Base-by-base conservation (phyloP, 2,113 vertebrate genomes). In the Seriola dumerili region DNA sequence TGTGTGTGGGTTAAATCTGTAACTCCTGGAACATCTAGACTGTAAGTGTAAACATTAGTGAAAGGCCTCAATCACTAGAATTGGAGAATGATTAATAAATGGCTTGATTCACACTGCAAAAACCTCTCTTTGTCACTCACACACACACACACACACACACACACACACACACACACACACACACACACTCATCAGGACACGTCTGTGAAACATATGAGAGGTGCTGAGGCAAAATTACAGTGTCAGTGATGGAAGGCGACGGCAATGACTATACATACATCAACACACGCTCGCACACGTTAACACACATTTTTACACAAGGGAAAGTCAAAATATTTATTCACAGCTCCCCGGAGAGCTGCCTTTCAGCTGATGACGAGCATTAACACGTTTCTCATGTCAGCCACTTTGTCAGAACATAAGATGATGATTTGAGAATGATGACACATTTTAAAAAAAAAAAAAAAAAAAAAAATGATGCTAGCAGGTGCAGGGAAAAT, bases 241-340 rank as follows among this genome's bases (percentile, higher is more conserved):
- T 65, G 21, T 78, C 64, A 9, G 23, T 66, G 87, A 81, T 77
- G 83, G 75, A 67, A 82, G 61, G 57, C 12, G 29, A 71, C 19
- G 19, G 72, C 40, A 72, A 71, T 54, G 72, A 77, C 63, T 50
- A 38, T 0, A 4, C 69, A 85, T 74, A 86, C 65, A 71, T 85
- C 84, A 85, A 59, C 85, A 85, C 72, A 17, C 46, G 29, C 67
- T 64, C 4, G 25, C 71, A 78, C 73, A 10, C 72, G 77, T 67
- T 63, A 59, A 83, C 62, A 76, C 70, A 76, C 67, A 44, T 2
- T 78, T 84, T 81, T 72, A 72, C 80, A 89, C 65, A 34, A 58
- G 71, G 59, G 67, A 88, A 84, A 83, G 89, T 92, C 85, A 82
- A 90, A 93, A 93, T 91, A 92, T 94, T 92, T 92, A 91, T 88